phyloP scores from a whole-genome alignment of 2,113 vertebrate species.

The Geococcyx californianus region DNA sequence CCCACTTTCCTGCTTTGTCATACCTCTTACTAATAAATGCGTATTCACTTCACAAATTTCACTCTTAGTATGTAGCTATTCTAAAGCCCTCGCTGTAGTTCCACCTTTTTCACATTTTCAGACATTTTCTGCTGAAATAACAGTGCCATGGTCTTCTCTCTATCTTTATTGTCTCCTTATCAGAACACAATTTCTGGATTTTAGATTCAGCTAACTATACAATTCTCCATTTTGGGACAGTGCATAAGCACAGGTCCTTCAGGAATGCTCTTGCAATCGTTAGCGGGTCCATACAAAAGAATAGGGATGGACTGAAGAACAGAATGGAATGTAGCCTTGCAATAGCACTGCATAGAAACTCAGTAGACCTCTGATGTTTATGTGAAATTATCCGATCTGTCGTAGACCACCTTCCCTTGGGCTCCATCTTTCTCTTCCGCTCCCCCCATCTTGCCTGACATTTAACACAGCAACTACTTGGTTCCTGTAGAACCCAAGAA shows the following conservation, averaged over 20 bases:
- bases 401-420: neutral
- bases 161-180: neutral
- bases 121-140: neutral
- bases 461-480: neutral
- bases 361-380: neutral
- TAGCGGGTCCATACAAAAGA: neutral
- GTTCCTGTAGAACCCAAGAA: neutral
- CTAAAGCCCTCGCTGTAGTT: neutral
- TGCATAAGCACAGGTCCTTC: neutral
- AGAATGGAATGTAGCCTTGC: neutral
- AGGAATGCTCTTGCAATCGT: neutral
- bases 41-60: neutral
- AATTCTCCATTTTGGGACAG: neutral
- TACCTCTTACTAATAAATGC: neutral
- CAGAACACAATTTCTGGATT: neutral
- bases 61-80: neutral
- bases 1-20: slow-evolving; percentile 38
- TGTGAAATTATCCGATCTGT: neutral
- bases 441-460: neutral
- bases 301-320: neutral
- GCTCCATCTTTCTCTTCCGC: neutral
- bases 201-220: neutral
- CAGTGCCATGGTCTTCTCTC: neutral
- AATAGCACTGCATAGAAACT: neutral
- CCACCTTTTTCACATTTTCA: neutral